phyloP scores from a whole-genome alignment of 2,888 invertebrate species.

The Muschampia plurimacula region DNA sequence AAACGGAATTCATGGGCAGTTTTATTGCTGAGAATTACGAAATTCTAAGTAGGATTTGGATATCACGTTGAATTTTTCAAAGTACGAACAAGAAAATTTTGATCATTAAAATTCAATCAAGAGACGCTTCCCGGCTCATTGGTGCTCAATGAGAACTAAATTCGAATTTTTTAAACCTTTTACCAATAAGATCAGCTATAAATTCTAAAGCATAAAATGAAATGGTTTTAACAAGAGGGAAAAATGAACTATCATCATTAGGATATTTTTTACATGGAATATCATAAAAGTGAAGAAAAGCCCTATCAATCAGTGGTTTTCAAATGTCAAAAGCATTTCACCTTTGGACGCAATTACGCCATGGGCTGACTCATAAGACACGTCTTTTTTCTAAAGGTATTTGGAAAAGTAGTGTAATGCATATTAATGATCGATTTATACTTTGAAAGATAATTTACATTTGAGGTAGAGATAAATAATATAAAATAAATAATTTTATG shows the following conservation, averaged over 20 bases:
- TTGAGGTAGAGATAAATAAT: too few species aligned
- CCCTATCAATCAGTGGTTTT: constrained; percentile 10
- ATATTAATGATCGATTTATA: neutral
- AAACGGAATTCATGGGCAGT: neutral
- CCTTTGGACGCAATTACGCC: constrained; percentile 3
- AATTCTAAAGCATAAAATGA: neutral
- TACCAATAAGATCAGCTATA: neutral
- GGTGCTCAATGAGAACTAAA: constrained; percentile 6
- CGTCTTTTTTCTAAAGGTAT: neutral
- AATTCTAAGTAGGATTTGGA: neutral
- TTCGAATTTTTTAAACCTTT: neutral
- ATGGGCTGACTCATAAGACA: constrained; percentile 22
- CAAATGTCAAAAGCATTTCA: constrained; percentile 12
- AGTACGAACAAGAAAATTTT: neutral
- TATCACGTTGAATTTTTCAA: neutral
- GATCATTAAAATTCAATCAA: constrained; percentile 5
- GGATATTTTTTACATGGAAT: neutral
- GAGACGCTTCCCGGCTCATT: neutral
- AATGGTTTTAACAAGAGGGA: neutral
- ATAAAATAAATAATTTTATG: too few species aligned
- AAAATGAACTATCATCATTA: neutral
- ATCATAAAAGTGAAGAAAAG: neutral
- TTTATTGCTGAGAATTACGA: neutral
- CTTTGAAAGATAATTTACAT: too few species aligned
- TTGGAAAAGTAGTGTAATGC: neutral